A percentile compares a stretch with the other conserved stretches of the same genome.
Conservation (phyloP, 2,797 vertebrate species). For the Balearica regulorum region DNA sequence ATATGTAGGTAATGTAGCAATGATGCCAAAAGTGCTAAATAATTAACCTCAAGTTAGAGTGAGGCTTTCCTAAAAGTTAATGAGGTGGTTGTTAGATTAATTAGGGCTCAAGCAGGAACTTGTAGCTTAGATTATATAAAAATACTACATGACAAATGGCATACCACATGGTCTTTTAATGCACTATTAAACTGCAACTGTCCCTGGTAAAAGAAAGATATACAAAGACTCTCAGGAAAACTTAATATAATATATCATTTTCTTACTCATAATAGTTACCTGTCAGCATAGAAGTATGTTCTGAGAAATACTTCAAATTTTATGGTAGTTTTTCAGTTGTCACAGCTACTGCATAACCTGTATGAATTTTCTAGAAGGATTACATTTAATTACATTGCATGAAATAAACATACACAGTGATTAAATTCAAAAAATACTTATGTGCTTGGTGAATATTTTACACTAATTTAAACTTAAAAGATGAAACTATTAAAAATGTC, state of each 20-base stretch:
- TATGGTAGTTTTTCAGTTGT: background rate
- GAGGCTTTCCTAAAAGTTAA: conserved; percentile 82
- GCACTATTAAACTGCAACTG: conserved; percentile 87
- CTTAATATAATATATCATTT: conserved; percentile 81
- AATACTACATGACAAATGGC: conserved; percentile 86
- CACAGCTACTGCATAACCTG: background rate
- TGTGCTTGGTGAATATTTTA: background rate
- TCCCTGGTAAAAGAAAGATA: conserved; percentile 80
- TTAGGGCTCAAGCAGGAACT: conserved; percentile 80
- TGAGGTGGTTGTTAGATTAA: conserved; percentile 89
- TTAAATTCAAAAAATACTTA: background rate
- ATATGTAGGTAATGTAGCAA: background rate
- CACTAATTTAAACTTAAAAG: background rate
- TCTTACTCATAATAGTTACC: conserved; percentile 82
- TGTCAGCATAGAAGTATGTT: conserved; percentile 71
- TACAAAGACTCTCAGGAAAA: conserved; percentile 82
- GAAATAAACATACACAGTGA: background rate
- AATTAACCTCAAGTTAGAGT: conserved; percentile 85
- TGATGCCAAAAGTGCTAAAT: conserved; percentile 56
- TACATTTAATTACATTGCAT: background rate
- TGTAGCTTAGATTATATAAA: conserved; percentile 78
- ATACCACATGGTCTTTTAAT: conserved; percentile 86
- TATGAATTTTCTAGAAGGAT: background rate
- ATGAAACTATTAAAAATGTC: background rate
- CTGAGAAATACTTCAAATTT: conserved; percentile 66